phyloP scores from a whole-genome alignment of 2,888 invertebrate species.

The Tupiocoris notatus region DNA sequence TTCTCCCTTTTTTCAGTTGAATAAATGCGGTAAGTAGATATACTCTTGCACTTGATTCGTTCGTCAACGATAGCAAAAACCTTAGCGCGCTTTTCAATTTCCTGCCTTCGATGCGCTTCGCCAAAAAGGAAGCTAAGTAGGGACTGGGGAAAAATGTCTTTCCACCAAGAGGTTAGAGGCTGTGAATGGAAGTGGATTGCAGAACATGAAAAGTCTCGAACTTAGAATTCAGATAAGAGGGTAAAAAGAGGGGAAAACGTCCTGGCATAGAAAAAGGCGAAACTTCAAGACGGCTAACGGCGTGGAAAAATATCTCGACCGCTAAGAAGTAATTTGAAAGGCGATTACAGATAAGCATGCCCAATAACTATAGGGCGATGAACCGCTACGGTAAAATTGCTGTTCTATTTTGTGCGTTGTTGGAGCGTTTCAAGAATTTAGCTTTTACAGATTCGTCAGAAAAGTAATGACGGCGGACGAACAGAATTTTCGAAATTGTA shows the following conservation, averaged over 20 bases:
- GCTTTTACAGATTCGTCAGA: too few relatives aligned
- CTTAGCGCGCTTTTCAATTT: neutral
- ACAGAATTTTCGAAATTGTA: too few relatives aligned
- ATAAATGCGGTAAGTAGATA: neutral
- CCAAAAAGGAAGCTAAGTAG: neutral
- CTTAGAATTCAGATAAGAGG: neutral
- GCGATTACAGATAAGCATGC: conserved; percentile 8
- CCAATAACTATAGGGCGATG: neutral
- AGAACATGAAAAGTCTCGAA: neutral
- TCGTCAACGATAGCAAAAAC: neutral
- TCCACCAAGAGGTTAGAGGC: neutral
- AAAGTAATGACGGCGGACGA: too few relatives aligned
- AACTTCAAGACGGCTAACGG: conserved; percentile 4
- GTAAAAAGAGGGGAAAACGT: neutral
- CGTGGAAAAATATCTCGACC: conserved; percentile 3
- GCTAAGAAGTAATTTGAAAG: conserved; percentile 14
- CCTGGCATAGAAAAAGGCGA: neutral
- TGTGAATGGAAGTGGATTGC: neutral
- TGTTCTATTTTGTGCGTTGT: neutral
- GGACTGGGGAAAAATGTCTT: neutral
- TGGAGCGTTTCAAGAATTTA: too few relatives aligned
- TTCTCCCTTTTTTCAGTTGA: too few relatives aligned
- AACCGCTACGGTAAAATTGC: neutral
- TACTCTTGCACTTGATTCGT: neutral
- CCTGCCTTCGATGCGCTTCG: neutral